Conservation (phyloP, 2,113 vertebrate genomes). For the Lethenteron reissneri region DNA sequence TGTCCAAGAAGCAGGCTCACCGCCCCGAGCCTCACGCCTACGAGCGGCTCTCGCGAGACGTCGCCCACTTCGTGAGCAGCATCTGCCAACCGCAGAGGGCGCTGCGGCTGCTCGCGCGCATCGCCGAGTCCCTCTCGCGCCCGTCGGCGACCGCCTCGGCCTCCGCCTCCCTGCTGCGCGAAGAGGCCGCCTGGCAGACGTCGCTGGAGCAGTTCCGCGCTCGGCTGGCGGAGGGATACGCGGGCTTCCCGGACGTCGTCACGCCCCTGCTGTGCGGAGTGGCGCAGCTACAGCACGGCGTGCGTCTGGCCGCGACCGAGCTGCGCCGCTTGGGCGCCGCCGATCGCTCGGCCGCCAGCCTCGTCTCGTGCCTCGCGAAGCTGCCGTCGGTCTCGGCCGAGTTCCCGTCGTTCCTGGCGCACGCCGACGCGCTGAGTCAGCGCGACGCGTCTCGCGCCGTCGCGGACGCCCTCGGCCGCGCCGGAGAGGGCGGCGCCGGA, state of each 20-base stretch:
- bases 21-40: conserved; percentile 42
- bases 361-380: conserved; percentile 37
- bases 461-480: background rate
- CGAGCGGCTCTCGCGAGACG: conserved; percentile 50
- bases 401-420: conserved; percentile 42
- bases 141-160: background rate
- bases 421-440: conserved; percentile 48
- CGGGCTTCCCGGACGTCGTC: conserved; percentile 44
- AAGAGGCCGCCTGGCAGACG: conserved; percentile 68
- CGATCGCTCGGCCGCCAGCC: conserved; percentile 20
- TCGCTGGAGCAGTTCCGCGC: conserved; percentile 62
- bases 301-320: conserved; percentile 62
- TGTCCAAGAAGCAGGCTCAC: conserved; percentile 66
- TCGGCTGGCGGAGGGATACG: conserved; percentile 45
- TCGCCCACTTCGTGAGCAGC: conserved; percentile 56
- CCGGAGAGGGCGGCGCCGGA: conserved; percentile 15
- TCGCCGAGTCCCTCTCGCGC: conserved; percentile 32
- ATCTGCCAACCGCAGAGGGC: conserved; percentile 37
- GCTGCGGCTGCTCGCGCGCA: conserved; percentile 45
- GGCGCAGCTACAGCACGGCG: conserved; percentile 58
- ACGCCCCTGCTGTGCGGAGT: conserved; percentile 44
- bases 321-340: conserved; percentile 20
- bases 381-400: conserved; percentile 36
- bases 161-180: conserved; percentile 41
- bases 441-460: conserved; percentile 9